Evolutionary conservation across 1,140 invertebrate species (phyloP), one percentile per base, ranked within the genome.

Genomic region (Colletes latitarsis): DNA sequence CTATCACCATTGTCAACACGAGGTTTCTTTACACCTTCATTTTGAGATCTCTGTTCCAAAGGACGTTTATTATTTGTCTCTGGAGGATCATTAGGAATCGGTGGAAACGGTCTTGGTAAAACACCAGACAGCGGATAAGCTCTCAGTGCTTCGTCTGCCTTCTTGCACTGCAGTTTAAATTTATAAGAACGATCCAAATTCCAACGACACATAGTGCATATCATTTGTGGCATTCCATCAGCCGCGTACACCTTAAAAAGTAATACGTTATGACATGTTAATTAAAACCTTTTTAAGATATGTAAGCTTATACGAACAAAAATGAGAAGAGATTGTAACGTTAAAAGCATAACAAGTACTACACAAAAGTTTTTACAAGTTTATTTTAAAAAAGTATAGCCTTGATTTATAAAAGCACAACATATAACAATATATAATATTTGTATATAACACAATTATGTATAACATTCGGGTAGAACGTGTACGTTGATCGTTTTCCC

Each of bases 121-220:
- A 94, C 93, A 21, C 96, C 96, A 64, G 95, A 95, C 43, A 95
- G 92, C 43, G 96, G 94, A 89, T 94, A 96, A 55, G 95, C 94
- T 53, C 96, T 93, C 3, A 96, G 89, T 0, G 95, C 94, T 82
- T 96, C 96, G 89, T 97, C 96, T 0, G 95, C 95, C 89, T 95
- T 94, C 82, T 96, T 96, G 79, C 96, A 96, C 87, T 96, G 95
- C 71, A 95, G 94, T 85, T 96, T 97, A 83, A 96, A 97, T 73
- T 95, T 95, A 90, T 96, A 96, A 15, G 94, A 95, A 82, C 95
- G 92, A 76, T 95, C 95, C 83, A 96, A 94, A 66, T 96, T 95
- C 85, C 94, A 94, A 4, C 95, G 95, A 81, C 96, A 97, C 62
- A 94, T 94, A 17, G 92, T 92, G 84, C 96, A 97, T 57, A 97